Base-by-base conservation (phyloP, 2,113 vertebrate genomes). In the Psilopogon haemacephalus region DNA sequence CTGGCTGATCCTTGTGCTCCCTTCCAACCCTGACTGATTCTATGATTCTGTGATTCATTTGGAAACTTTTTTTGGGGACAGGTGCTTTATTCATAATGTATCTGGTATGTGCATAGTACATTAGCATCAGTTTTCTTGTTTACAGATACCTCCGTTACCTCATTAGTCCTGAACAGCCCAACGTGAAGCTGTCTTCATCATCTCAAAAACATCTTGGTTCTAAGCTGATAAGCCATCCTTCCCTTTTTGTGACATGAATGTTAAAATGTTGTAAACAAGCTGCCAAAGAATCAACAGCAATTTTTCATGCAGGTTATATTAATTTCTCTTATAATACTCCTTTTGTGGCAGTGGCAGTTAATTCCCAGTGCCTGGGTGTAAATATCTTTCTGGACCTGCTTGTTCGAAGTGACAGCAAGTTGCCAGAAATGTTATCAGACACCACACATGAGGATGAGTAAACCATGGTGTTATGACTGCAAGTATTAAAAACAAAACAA, bases 401-500 rank as follows among this genome's bases (percentile, higher is more conserved):
- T 79, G 37, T 89, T 42, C 89, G 94, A 95, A 88, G 92, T 97
- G 97, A 97, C 95, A 96, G 73, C 73, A 96, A 94, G 90, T 96
- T 96, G 95, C 89, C 85, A 89, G 90, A 97, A 93, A 93, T 80
- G 50, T 77, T 86, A 84, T 71, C 89, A 77, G 88, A 72, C 20
- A 70, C 67, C 85, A 55, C 30, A 63, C 86, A 87, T 88, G 90
- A 96, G 40, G 37, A 96, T 92, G 50, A 84, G 94, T 95, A 96
- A 74, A 79, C 90, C 27, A 95, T 69, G 95, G 82, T 37, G 2
- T 37, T 67, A 59, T 93, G 90, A 97, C 84, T 84, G 46, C 72
- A 77, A 59, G 71, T 96, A 94, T 95, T 96, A 94, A 95, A 93
- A 96, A n/a, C n/a, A n/a, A n/a, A n/a, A n/a, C n/a, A n/a, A n/a